Evolutionary conservation across 2,113 vertebrate species (phyloP), one percentile per base, ranked within the genome.

Genomic region (Marcusenius ussheri): DNA sequence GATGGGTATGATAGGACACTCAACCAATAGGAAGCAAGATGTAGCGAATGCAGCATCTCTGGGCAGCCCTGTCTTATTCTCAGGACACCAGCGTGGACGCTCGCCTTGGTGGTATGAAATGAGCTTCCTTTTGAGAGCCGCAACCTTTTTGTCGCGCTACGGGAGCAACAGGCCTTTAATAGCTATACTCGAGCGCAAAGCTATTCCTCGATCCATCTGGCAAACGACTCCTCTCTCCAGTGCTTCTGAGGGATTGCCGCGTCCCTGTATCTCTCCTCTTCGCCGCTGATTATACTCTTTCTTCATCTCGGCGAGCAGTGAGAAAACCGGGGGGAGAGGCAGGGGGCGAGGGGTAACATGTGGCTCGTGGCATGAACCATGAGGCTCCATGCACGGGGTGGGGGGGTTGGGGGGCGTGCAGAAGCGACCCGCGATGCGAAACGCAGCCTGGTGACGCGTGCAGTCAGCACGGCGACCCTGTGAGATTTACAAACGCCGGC

Each of bases 231-330:
- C 45, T 21, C 46, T 56, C 24, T 62, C 58, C 15, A 46, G 89
- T 21, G 24, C 39, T 66, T 85, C n/a, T 56, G 88, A 53, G 19
- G 84, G 35, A 70, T 86, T 51, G 27, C 88, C 46, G 46, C 77
- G 62, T 47, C 10, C 87, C 51, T 17, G 62, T 13, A 66, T 66
- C 58, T 85, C 83, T 90, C n/a, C 42, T 27, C 70, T 31, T 89
- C 74, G 45, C 83, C 21, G 47, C 56, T 62, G 11, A 89, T 91
- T 86, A 51, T 39, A 53, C 11, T n/a, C 3, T 50, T 88, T n/a
- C 74, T 90, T 88, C 74, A 88, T 88, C 74, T 83, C 45, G 87
- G 74, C 24, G 27, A 35, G 24, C 46, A 62, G 70, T 66, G 46
- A 56, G 87, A 42, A 50, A 27, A 66, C 90, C 11, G 66, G 42